Percentiles rank a stretch among this genome's conserved stretches.
Evolutionary conservation across 2,113 vertebrate species (phyloP).

Genomic region (Mesoclemmys tuberculata): DNA sequence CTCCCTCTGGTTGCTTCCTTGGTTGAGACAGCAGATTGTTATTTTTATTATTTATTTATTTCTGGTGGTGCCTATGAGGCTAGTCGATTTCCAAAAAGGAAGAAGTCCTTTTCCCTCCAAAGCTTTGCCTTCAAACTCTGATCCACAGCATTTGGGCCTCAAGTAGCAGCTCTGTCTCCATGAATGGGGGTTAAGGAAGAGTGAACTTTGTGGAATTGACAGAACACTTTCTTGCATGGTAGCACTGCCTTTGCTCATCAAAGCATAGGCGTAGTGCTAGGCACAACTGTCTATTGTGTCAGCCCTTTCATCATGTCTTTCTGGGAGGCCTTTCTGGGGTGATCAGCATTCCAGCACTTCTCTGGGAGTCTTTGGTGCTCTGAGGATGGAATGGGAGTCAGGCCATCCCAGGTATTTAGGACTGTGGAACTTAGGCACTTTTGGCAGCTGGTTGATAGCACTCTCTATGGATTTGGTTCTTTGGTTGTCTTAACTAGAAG

Average conservation of each 20-base stretch:
- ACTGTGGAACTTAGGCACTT: background rate
- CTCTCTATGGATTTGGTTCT: background rate
- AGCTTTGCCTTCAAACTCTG: slow-evolving; percentile 7
- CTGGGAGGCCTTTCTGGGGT: slow-evolving; percentile 37
- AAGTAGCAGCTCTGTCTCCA: background rate
- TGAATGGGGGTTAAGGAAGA: slow-evolving; percentile 14
- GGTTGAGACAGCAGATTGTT: slow-evolving; percentile 47
- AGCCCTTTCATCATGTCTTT: slow-evolving; percentile 58
- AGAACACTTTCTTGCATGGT: slow-evolving; percentile 48
- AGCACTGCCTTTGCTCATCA: background rate
- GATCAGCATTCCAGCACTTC: slow-evolving; percentile 25
- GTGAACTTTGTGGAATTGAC: slow-evolving; percentile 24
- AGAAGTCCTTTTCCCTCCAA: slow-evolving; percentile 52
- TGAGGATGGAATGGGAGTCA: background rate
- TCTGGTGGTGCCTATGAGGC: slow-evolving; percentile 61
- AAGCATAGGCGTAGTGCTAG: slow-evolving; percentile 48
- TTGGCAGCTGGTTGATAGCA: background rate
- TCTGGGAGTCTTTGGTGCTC: slow-evolving; percentile 21
- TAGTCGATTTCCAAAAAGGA: slow-evolving; percentile 55
- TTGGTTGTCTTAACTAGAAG: background rate
- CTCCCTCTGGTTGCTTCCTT: background rate
- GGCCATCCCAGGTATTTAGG: background rate
- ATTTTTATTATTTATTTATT: slow-evolving; percentile 70
- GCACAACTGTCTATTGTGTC: slow-evolving; percentile 30
- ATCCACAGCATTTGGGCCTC: background rate